These are phyloP conservation scores for Desoria tigrina DNA, from an alignment of 2,888 invertebrate species.

Conservation along the genomic window DNA sequence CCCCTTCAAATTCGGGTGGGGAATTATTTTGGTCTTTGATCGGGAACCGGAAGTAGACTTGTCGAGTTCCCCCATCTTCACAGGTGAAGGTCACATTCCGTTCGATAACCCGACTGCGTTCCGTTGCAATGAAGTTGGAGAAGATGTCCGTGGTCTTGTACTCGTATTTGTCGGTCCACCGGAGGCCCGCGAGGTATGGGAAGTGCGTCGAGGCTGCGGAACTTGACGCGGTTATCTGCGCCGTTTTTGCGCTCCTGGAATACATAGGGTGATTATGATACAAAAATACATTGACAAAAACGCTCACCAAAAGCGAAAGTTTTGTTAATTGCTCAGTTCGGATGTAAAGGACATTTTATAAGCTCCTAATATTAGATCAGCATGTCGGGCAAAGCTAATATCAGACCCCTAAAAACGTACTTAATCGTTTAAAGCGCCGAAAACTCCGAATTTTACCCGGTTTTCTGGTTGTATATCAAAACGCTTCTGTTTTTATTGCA, in stretches of 20 bases:
- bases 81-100: neutral
- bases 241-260: neutral
- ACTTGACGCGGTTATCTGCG: neutral
- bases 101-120: neutral
- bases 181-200: slow-evolving; percentile 12
- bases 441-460: too few species aligned
- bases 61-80: neutral
- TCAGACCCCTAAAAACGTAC: too few species aligned
- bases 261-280: neutral
- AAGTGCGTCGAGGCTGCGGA: slow-evolving; percentile 4
- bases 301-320: neutral
- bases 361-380: too few species aligned
- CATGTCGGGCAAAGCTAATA: too few species aligned
- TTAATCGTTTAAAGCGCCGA: too few species aligned
- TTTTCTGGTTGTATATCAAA: too few species aligned
- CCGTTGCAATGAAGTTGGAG: neutral
- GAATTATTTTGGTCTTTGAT: neutral
- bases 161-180: slow-evolving; percentile 6
- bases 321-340: neutral
- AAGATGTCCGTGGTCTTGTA: neutral
- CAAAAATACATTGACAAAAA: neutral
- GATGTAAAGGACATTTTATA: too few species aligned
- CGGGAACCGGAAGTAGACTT: neutral
- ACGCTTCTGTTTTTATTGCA: too few species aligned
- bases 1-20: neutral